Evolutionary conservation across 2,888 invertebrate genomes (phyloP).

Genomic region (Reticulitermes lucifugus): DNA sequence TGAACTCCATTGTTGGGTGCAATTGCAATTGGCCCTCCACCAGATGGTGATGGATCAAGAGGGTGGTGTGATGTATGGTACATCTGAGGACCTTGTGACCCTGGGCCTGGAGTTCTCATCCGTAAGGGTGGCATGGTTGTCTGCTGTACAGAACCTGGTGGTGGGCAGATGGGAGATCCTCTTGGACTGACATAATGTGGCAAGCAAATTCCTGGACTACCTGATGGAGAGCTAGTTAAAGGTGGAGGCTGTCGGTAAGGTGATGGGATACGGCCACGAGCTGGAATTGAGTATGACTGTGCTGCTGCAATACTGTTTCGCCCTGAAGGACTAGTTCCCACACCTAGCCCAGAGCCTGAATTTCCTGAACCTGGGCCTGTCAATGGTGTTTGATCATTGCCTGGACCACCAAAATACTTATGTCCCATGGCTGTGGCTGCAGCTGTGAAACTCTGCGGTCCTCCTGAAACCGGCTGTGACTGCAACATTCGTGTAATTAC

Average conservation of each 20-base stretch:
- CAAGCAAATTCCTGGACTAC: slow-evolving; percentile 31
- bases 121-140: slow-evolving; percentile 60
- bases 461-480: slow-evolving; percentile 62
- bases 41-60: slow-evolving; percentile 68
- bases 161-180: slow-evolving; percentile 31
- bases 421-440: slow-evolving; percentile 63
- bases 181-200: slow-evolving; percentile 31
- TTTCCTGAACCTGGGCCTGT: slow-evolving; percentile 20
- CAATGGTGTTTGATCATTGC: slow-evolving; percentile 36
- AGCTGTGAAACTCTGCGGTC: slow-evolving; percentile 61
- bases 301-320: neutral
- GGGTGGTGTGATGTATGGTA: slow-evolving; percentile 66
- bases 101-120: slow-evolving; percentile 59
- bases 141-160: slow-evolving; percentile 24
- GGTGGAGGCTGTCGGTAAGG: slow-evolving; percentile 58
- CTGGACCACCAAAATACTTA: slow-evolving; percentile 61
- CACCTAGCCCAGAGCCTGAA: neutral
- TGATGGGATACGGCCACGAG: slow-evolving; percentile 44
- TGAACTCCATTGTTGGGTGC: slow-evolving; percentile 51
- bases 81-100: slow-evolving; percentile 57
- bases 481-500: slow-evolving; percentile 75
- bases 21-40: slow-evolving; percentile 66
- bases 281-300: slow-evolving; percentile 36
- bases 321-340: neutral
- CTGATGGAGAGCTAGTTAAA: slow-evolving; percentile 53